phyloP scores from a whole-genome alignment of 2,113 vertebrate species.

The Lagopus muta region DNA sequence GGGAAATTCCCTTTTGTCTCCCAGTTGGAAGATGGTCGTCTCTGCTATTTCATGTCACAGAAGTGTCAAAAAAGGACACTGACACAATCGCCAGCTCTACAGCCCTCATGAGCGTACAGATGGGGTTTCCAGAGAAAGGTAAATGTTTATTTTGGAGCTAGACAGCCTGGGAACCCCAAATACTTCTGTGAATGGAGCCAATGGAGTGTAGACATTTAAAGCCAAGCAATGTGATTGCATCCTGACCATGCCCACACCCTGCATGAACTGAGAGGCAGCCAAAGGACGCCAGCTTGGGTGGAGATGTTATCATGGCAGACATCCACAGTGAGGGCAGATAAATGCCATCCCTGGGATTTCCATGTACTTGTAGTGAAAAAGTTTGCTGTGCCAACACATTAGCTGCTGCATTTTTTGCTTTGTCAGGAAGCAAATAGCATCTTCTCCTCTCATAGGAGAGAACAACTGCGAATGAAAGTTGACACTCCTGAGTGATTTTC shows the following conservation, averaged over 20 bases:
- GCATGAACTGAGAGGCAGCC: background rate
- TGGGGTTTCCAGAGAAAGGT: background rate
- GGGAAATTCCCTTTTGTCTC: background rate
- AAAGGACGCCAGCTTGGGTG: background rate
- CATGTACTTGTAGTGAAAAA: background rate
- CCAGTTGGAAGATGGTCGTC: background rate
- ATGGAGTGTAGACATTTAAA: background rate
- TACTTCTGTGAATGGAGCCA: background rate
- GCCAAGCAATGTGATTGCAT: rapidly evolving
- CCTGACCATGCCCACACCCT: background rate
- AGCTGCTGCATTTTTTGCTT: background rate
- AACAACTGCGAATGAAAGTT: background rate
- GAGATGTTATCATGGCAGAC: background rate
- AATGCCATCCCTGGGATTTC: background rate
- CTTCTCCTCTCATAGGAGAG: background rate
- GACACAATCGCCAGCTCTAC: background rate
- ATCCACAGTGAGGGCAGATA: background rate
- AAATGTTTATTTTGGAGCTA: background rate
- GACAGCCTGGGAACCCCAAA: background rate
- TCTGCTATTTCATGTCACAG: background rate
- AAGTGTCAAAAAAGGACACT: background rate
- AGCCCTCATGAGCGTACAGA: background rate
- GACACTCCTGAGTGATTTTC: background rate
- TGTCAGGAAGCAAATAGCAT: rapidly evolving
- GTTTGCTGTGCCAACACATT: background rate